Conservation (phyloP, 1,140 invertebrate species). For the Atta colombica region DNA sequence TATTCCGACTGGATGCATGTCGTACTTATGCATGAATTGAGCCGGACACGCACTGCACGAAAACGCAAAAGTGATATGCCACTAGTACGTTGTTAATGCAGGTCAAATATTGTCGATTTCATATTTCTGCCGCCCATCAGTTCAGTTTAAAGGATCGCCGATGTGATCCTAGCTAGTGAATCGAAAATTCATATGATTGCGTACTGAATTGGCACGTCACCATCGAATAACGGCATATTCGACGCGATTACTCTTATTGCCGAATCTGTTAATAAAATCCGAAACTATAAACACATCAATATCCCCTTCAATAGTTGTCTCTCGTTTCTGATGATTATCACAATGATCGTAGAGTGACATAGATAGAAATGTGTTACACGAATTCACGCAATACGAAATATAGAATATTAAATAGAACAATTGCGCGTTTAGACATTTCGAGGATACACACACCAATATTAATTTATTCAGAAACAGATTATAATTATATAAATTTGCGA, state of each 20-base stretch:
- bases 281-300: constrained; percentile 51
- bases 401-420: background rate
- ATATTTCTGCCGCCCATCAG: constrained; percentile 5
- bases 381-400: background rate
- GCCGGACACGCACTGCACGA: background rate
- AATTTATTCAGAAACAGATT: constrained; percentile 23
- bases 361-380: background rate
- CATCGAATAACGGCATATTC: constrained; percentile 29
- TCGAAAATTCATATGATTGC: constrained; percentile 46
- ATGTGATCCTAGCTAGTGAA: background rate
- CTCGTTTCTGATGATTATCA: background rate
- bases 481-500: constrained; percentile 8
- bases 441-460: background rate
- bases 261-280: constrained; percentile 64
- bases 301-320: background rate
- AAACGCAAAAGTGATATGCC: constrained; percentile 28
- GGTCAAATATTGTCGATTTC: constrained; percentile 33
- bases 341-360: background rate
- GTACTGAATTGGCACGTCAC: constrained; percentile 50
- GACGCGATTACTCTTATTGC: background rate
- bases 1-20: background rate
- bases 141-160: constrained; percentile 36
- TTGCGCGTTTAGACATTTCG: background rate
- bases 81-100: constrained; percentile 36
- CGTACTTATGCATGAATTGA: background rate